phyloP scores from a whole-genome alignment of 2,113 vertebrate genomes.

The Fukomys damarensis region DNA sequence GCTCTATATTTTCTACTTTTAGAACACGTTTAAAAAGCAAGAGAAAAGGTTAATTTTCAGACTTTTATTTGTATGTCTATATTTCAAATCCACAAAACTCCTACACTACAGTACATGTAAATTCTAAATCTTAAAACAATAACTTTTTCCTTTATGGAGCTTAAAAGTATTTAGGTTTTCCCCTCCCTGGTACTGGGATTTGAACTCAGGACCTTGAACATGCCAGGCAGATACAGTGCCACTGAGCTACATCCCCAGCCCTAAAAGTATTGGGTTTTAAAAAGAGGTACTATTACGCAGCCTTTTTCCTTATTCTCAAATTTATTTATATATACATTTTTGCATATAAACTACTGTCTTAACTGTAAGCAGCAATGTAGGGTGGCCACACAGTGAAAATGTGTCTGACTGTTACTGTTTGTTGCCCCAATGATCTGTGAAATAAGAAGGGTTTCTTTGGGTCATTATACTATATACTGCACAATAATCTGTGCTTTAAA shows the following conservation, averaged over 20 bases:
- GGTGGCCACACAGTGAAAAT: neutral
- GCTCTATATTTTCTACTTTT: neutral
- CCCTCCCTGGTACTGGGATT: no score
- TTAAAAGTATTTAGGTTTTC: conserved; percentile 6
- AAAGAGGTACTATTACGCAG: neutral
- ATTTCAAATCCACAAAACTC: neutral
- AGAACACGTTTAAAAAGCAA: neutral
- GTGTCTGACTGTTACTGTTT: neutral
- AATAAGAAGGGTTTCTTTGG: conserved; percentile 33
- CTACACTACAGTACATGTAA: neutral
- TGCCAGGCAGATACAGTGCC: no score
- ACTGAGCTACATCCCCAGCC: no score
- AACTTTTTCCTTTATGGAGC: neutral
- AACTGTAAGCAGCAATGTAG: neutral
- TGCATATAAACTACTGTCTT: neutral
- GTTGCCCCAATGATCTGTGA: conserved; percentile 8
- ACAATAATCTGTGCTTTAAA: conserved; percentile 59
- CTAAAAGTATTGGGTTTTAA: neutral
- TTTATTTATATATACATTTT: neutral
- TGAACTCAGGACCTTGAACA: no score
- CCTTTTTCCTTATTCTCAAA: neutral
- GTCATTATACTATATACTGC: neutral
- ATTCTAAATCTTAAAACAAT: neutral
- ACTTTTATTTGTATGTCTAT: neutral
- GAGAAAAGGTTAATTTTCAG: conserved; percentile 35